These are phyloP conservation scores for Brachyhypopomus gauderio DNA, from an alignment of 2,113 vertebrate genomes.

Conservation along the genomic window DNA sequence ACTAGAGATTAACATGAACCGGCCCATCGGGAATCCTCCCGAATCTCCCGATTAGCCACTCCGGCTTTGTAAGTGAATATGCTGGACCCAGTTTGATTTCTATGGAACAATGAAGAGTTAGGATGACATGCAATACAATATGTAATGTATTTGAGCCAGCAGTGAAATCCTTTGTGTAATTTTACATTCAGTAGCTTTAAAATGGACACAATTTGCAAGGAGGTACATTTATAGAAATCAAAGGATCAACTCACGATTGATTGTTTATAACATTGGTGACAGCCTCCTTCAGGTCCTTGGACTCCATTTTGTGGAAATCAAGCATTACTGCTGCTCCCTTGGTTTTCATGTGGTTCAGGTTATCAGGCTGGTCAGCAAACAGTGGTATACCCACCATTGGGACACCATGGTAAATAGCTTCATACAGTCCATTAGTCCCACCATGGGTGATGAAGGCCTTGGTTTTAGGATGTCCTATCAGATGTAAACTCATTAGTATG, in stretches of 20 bases:
- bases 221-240: neutral
- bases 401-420: conserved; percentile 86
- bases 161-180: too few relatives aligned
- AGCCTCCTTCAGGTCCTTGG: conserved; percentile 60
- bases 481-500: conserved; percentile 22
- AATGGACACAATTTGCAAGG: neutral
- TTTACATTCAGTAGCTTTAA: neutral
- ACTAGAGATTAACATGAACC: too few relatives aligned
- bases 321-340: conserved; percentile 79
- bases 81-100: too few relatives aligned
- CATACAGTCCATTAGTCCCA: conserved; percentile 87
- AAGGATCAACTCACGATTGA: conserved; percentile 38
- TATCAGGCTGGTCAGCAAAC: conserved; percentile 83
- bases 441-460: conserved; percentile 88
- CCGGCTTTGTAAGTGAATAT: too few relatives aligned
- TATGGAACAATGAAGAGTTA: too few relatives aligned
- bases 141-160: too few relatives aligned
- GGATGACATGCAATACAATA: too few relatives aligned
- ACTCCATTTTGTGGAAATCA: conserved; percentile 74
- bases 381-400: conserved; percentile 86
- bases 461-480: conserved; percentile 80
- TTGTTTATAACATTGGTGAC: conserved; percentile 41
- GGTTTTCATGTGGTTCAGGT: conserved; percentile 77
- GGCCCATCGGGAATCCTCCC: too few relatives aligned
- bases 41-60: too few relatives aligned